A percentile compares a stretch with the other conserved stretches of the same genome.
phyloP scores from a whole-genome alignment of 2,113 vertebrate species.

The Butorides virescens region DNA sequence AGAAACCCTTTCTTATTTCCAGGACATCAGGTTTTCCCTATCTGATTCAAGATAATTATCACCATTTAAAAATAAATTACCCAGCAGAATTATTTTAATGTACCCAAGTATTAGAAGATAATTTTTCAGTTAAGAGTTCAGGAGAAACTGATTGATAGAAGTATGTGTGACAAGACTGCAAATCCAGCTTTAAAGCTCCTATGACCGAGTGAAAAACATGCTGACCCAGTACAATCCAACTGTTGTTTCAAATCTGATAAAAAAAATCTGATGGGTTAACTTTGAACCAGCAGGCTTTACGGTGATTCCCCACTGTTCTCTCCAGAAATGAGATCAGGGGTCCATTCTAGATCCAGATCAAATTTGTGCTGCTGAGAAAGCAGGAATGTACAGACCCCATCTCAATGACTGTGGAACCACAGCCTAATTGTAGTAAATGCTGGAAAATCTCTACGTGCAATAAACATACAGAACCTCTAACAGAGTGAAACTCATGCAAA shows the following conservation, averaged over 20 bases:
- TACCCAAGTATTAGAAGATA: background rate
- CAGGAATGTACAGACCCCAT: background rate
- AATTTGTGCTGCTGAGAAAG: background rate
- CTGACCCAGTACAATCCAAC: background rate
- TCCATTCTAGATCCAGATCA: background rate
- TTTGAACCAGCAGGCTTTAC: background rate
- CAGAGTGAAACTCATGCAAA: background rate
- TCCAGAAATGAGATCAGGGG: background rate
- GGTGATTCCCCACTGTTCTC: background rate
- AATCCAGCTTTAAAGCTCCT: background rate
- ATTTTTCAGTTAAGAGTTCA: background rate
- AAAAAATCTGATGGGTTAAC: background rate
- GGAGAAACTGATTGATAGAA: background rate
- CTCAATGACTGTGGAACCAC: background rate
- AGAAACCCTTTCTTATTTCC: background rate
- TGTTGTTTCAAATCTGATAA: background rate
- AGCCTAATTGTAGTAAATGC: background rate
- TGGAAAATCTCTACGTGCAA: background rate
- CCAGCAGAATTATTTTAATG: constrained; percentile 2
- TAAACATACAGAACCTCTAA: background rate
- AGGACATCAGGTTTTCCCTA: background rate
- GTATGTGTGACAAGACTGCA: background rate
- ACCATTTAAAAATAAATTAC: constrained; percentile 27
- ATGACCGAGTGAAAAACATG: background rate
- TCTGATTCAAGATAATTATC: constrained; percentile 12